Conservation (phyloP, 2,113 vertebrate species). For the Cryptomyrus ogoouensis region DNA sequence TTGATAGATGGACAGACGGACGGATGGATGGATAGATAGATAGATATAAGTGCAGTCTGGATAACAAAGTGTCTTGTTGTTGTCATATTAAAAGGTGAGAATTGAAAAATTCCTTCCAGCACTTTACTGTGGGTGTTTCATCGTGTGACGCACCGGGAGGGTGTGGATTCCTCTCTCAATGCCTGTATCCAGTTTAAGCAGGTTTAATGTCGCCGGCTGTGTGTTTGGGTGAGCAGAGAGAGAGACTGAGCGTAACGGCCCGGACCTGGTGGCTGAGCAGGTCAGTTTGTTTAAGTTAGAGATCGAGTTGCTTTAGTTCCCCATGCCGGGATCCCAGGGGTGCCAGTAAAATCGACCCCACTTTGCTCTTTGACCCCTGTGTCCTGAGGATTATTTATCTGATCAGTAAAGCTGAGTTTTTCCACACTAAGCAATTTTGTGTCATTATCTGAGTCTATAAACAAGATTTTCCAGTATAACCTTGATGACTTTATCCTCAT, state of each 20-base stretch:
- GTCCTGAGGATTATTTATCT: not conserved
- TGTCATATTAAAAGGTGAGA: not conserved
- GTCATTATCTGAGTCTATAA: not conserved
- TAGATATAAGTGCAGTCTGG: not conserved
- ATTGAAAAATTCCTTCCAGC: not conserved
- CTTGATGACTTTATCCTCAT: not conserved
- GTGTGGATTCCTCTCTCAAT: not conserved
- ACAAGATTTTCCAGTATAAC: not conserved
- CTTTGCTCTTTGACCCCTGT: not conserved
- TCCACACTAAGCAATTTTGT: not conserved
- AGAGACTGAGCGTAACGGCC: not conserved
- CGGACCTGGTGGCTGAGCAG: not conserved
- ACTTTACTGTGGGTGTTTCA: not conserved
- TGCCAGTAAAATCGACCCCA: not conserved
- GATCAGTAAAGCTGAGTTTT: not conserved
- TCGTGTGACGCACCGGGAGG: not conserved
- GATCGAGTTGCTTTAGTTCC: not conserved
- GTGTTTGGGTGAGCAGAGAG: not conserved
- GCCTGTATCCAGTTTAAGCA: not conserved
- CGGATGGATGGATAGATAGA: not conserved
- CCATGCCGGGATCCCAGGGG: not conserved
- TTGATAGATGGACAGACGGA: too few species aligned
- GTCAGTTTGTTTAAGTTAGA: not conserved
- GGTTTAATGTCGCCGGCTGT: not conserved
- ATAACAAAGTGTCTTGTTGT: not conserved